Evolutionary conservation across 2,797 vertebrate genomes (phyloP).

Genomic region (Enteromius trimaculatus): DNA sequence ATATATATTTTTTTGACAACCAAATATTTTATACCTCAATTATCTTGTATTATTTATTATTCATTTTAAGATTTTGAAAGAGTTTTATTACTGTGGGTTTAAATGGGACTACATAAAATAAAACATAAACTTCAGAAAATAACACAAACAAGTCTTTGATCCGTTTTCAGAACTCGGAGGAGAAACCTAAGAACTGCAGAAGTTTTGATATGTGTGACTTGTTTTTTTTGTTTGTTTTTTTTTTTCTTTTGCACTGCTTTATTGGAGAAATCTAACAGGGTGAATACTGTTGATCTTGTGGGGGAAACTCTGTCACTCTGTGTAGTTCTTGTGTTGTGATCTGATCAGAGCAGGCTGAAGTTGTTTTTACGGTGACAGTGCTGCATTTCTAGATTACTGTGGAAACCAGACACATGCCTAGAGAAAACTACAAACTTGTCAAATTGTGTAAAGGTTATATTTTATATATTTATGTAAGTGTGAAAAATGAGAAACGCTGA

Average conservation of each 20-base stretch:
- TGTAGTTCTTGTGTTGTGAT: neutral
- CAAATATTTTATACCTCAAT: neutral
- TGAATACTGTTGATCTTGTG: constrained; percentile 38
- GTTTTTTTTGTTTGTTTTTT: neutral
- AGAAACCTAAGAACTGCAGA: constrained; percentile 5
- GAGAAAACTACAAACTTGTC: constrained; percentile 24
- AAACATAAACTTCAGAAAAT: constrained; percentile 9
- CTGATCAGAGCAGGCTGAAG: constrained; percentile 36
- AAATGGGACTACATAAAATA: neutral
- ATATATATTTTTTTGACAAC: neutral
- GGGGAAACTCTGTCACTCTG: constrained; percentile 25
- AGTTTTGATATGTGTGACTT: constrained; percentile 21
- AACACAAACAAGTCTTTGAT: constrained; percentile 31
- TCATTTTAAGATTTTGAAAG: neutral
- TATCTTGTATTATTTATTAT: neutral
- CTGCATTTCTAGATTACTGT: constrained; percentile 14
- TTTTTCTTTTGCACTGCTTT: neutral
- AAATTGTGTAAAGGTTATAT: neutral
- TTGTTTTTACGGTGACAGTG: constrained; percentile 16
- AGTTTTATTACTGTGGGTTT: neutral
- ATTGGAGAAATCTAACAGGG: constrained; percentile 4
- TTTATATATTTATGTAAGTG: neutral
- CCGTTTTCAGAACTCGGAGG: neutral
- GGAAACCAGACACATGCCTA: neutral
- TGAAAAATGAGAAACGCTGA: constrained; percentile 10